A percentile compares a stretch with the other conserved stretches of the same genome.
These are phyloP conservation scores for Melanotaenia boesemani DNA, from an alignment of 2,797 vertebrate genomes.

Conservation along the genomic window DNA sequence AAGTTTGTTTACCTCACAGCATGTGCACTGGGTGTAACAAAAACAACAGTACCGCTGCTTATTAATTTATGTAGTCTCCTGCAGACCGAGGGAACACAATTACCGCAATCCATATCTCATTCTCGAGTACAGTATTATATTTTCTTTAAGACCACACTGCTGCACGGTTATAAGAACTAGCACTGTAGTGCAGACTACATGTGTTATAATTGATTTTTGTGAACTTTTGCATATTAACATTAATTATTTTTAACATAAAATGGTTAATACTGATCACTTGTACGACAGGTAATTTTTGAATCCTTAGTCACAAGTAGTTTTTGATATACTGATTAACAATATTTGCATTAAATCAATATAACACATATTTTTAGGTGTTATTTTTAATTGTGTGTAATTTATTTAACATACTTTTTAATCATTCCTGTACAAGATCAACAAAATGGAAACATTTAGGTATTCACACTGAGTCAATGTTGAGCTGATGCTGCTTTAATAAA, in stretches of 20 bases:
- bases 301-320: no score
- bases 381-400: no score
- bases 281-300: no score
- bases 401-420: no score
- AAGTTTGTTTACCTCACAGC: slow-evolving; percentile 19
- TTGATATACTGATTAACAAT: no score
- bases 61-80: slow-evolving; percentile 41
- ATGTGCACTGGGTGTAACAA: slow-evolving; percentile 15
- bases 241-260: no score
- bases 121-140: slow-evolving; percentile 12
- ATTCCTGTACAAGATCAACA: no score
- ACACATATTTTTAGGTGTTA: neutral
- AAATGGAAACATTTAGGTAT: no score
- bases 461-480: no score
- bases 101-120: slow-evolving; percentile 19
- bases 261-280: no score
- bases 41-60: slow-evolving; percentile 41
- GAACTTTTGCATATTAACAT: neutral
- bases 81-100: slow-evolving; percentile 13
- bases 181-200: neutral
- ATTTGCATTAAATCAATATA: no score
- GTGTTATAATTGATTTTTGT: neutral
- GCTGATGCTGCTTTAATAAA: no score
- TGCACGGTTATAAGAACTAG: neutral
- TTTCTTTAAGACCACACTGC: neutral